Percentiles rank a stretch among this genome's conserved stretches.
phyloP scores from a whole-genome alignment of 2,888 invertebrate species.

The Amorpha juglandis region DNA sequence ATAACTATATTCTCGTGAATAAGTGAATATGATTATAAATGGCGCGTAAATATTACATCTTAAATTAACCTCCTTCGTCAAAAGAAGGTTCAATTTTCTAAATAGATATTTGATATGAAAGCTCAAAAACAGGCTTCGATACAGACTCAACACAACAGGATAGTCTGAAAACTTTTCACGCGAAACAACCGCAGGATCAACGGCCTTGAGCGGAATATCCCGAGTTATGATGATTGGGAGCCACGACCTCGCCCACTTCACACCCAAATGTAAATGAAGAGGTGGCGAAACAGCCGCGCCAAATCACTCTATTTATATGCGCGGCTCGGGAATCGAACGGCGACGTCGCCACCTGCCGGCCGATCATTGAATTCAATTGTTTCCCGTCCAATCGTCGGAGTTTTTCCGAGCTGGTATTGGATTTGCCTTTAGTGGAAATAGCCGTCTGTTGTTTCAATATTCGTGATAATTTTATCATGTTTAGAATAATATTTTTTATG shows the following conservation, averaged over 20 bases:
- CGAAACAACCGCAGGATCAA: not conserved
- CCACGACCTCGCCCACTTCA: conserved; percentile 11
- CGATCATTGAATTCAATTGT: conserved; percentile 23
- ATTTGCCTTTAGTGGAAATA: not conserved
- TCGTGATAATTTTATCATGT: not conserved
- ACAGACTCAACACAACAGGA: not conserved
- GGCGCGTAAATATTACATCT: too few relatives aligned
- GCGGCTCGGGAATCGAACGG: conserved; percentile 43
- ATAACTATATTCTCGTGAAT: too few relatives aligned
- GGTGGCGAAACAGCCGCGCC: conserved; percentile 15
- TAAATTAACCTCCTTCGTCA: too few relatives aligned
- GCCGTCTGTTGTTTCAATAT: not conserved
- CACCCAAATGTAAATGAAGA: conserved; percentile 11
- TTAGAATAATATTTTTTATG: not conserved
- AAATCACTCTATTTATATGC: conserved; percentile 48
- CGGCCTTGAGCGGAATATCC: not conserved
- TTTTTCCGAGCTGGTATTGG: not conserved
- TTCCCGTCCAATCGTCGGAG: not conserved
- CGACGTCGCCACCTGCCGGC: conserved; percentile 44
- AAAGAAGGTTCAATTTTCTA: too few relatives aligned
- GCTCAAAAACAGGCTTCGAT: not conserved
- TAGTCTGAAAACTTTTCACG: not conserved
- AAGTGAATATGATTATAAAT: too few relatives aligned
- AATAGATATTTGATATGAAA: too few relatives aligned
- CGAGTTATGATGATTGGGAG: conserved; percentile 20